Percentiles rank a stretch among this genome's conserved stretches.
Conservation (phyloP, 2,888 invertebrate species). For the Lochmaea capreae region DNA sequence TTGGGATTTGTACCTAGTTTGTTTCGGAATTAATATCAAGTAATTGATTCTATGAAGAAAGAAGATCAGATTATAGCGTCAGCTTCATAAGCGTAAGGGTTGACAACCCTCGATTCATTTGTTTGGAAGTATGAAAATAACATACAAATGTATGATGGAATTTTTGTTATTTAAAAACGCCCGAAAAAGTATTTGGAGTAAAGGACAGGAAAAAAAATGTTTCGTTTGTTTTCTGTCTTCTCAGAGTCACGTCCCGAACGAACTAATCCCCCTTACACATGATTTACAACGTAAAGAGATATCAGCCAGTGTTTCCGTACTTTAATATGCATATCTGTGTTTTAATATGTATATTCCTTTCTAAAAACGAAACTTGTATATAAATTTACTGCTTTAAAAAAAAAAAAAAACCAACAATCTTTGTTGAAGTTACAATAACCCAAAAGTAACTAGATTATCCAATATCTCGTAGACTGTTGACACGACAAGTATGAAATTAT, state of each 20-base stretch:
- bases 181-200: constrained; percentile 2
- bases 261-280: constrained; percentile 38
- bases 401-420: background rate
- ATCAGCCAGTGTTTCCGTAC: constrained; percentile 47
- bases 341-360: constrained; percentile 34
- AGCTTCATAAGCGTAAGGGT: background rate
- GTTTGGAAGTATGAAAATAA: background rate
- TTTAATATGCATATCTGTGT: constrained; percentile 48
- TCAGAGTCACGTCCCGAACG: constrained; percentile 36
- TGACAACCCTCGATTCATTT: background rate
- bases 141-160: too few relatives aligned
- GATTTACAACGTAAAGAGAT: constrained; percentile 49
- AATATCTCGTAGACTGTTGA: too few relatives aligned
- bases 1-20: background rate
- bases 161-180: background rate
- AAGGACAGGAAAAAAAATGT: constrained; percentile 21
- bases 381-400: constrained; percentile 22
- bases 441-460: too few relatives aligned
- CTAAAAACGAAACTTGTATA: constrained; percentile 41
- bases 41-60: background rate
- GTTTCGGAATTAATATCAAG: constrained; percentile 1
- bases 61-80: background rate
- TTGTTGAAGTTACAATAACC: too few relatives aligned
- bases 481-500: too few relatives aligned
- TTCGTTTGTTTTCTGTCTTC: constrained; percentile 37